Percentiles rank a stretch among this genome's conserved stretches.
phyloP scores from a whole-genome alignment of 2,797 vertebrate genomes.

The Okamejei kenojei region DNA sequence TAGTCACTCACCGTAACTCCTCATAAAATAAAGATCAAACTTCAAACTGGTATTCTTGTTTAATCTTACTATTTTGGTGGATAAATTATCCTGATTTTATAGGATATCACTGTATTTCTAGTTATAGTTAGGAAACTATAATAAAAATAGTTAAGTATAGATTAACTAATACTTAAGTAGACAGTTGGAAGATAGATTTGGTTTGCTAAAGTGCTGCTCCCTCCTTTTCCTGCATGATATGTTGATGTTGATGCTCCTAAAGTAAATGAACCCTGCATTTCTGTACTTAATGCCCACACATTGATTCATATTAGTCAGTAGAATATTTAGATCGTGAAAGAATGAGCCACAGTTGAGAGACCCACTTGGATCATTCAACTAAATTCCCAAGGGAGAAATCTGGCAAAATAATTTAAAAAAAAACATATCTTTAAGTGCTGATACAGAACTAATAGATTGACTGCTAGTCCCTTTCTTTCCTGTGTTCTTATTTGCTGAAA shows the following conservation, averaged over 20 bases:
- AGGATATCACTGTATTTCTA: not conserved
- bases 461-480: not conserved
- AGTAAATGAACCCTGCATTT: not conserved
- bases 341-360: not conserved
- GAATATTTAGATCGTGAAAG: not conserved
- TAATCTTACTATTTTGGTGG: too few species aligned
- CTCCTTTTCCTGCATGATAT: too few species aligned
- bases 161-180: too few species aligned
- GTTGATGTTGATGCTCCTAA: too few species aligned
- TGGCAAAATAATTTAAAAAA: too few species aligned
- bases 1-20: too few species aligned
- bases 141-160: too few species aligned
- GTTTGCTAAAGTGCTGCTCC: not conserved
- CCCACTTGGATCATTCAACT: not conserved
- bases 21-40: too few species aligned
- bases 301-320: not conserved
- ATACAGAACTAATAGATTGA: not conserved
- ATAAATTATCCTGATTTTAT: not conserved
- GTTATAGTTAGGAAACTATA: not conserved
- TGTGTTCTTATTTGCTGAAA: not conserved
- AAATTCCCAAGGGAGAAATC: not conserved
- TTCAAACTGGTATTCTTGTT: too few species aligned
- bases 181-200: not conserved
- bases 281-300: not conserved
- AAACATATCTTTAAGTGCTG: not conserved